Conservation (phyloP, 2,888 invertebrate genomes). For the Drosophila robusta region DNA sequence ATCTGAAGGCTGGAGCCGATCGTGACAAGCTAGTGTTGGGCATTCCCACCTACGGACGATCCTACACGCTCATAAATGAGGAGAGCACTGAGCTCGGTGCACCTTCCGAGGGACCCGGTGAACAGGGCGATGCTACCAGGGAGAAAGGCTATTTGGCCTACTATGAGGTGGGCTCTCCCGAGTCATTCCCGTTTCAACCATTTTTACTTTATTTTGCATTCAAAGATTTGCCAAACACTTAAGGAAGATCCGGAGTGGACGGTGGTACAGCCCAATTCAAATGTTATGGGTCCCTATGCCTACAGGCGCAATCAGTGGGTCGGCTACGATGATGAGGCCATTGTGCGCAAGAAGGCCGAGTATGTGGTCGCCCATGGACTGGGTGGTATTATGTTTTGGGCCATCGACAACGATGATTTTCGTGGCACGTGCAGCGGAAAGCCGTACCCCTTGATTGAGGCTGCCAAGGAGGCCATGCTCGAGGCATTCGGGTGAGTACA, state of each 20-base stretch:
- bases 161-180: conserved; percentile 89
- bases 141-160: conserved; percentile 97
- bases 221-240: conserved; percentile 93
- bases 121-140: conserved; percentile 95
- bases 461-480: conserved; percentile 93
- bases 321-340: conserved; percentile 95
- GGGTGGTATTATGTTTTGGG: conserved; percentile 89
- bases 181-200: neutral
- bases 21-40: conserved; percentile 93
- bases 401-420: conserved; percentile 97
- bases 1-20: conserved; percentile 92
- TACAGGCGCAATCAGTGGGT: conserved; percentile 96
- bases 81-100: conserved; percentile 94
- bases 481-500: conserved; percentile 87
- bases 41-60: conserved; percentile 95
- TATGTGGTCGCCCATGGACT: conserved; percentile 93
- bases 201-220: neutral
- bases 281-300: conserved; percentile 96
- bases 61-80: conserved; percentile 94
- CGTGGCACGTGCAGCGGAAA: conserved; percentile 94
- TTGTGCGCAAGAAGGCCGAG: conserved; percentile 92
- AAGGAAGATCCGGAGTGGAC: conserved; percentile 91
- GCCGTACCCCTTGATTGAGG: conserved; percentile 95
- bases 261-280: conserved; percentile 92
- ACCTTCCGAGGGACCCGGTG: conserved; percentile 95